Base-by-base conservation (phyloP, 2,888 invertebrate species). In the Xanthorhoe spadicearia region DNA sequence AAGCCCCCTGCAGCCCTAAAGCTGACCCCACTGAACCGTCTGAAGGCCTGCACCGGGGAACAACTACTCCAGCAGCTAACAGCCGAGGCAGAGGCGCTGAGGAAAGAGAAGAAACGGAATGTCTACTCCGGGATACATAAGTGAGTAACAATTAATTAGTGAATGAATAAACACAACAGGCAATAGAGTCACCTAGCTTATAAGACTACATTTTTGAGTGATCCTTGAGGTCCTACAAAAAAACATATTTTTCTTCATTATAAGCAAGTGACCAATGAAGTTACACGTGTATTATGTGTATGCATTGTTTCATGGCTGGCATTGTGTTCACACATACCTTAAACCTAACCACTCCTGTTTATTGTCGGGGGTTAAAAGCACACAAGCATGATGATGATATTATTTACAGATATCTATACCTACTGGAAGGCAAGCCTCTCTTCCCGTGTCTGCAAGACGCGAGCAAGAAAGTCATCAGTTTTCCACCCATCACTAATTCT, bases 401-500 rank as follows among this genome's bases (percentile, higher is more conserved):
- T 17, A 2, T 23, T 51, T 51, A 13, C 80, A 93, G 93, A 73
- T 97, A 96, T 86, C 86, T 98, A 68, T 96, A 97, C 80, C 85
- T 97, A 19, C 85, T 98, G 69, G 96, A 97, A 83, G 96, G 96
- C 48, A 96, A 96, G 82, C 89, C 94, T 0, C 84, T 94, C 48
- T 97, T 96, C 83, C 96, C 97, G 0, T 97, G 96, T 78, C 83
- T 97, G 49, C 77, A 95, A 71, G 96, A 97, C 80, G 88, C 94
- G 5, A 90, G 92, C 10, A 94, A 94, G 1, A 94, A 93, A 68
- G 96, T 97, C 1, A 96, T 98, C 77, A 97, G 97, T 49, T 96
- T 98, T 81, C 97, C 97, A 10, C 97, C 98, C 0, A 96, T 98
- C 75, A 97, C 97, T 18, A 97, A 98, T 87, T 95, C 96, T 64